These are phyloP conservation scores for Mus spicilegus DNA, from an alignment of 2,113 vertebrate species.

Conservation along the genomic window DNA sequence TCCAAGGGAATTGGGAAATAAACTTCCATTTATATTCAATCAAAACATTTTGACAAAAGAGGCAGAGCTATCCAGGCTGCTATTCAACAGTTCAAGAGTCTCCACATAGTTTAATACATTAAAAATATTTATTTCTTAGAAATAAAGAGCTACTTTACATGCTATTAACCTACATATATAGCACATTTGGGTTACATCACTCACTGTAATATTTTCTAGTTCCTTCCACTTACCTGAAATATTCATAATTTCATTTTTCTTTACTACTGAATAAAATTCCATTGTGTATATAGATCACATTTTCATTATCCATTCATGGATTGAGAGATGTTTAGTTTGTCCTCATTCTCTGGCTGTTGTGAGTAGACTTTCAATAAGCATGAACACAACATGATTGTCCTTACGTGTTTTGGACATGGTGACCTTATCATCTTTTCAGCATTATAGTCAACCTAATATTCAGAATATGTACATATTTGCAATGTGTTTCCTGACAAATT, in stretches of 20 bases:
- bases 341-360: neutral
- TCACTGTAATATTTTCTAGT: neutral
- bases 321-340: no score
- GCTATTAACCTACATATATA: neutral
- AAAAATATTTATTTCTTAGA: neutral
- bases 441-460: neutral
- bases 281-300: neutral
- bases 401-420: neutral
- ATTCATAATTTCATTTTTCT: neutral
- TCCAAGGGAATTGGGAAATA: neutral
- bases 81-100: neutral
- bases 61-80: neutral
- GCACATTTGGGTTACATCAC: neutral
- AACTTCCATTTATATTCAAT: neutral
- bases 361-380: neutral
- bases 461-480: neutral
- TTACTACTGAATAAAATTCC: neutral
- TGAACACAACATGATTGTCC: neutral
- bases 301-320: neutral
- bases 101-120: neutral
- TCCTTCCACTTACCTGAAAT: neutral
- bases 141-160: neutral
- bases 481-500: neutral
- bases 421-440: neutral
- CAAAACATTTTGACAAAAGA: slow-evolving; percentile 9